phyloP scores from a whole-genome alignment of 2,113 vertebrate genomes.

The Trochalopteron elliotii region DNA sequence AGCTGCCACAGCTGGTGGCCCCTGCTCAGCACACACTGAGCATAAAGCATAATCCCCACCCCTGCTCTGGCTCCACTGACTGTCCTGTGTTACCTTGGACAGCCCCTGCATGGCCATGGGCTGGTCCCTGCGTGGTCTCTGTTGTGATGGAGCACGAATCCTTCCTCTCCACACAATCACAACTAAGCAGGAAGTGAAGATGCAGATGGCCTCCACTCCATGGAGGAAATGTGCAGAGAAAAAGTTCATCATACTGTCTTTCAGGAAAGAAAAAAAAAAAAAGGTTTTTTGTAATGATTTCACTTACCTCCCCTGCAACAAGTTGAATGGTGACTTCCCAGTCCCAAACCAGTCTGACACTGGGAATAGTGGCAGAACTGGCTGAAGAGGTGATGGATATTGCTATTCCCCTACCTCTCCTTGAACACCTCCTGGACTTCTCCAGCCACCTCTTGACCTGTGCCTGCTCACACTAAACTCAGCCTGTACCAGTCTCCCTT shows the following conservation, averaged over 20 bases:
- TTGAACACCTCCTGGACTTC: neutral
- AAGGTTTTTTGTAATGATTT: fast-evolving
- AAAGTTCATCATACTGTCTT: neutral
- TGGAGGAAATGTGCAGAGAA: neutral
- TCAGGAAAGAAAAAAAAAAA: neutral
- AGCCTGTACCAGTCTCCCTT: neutral
- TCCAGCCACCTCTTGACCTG: neutral
- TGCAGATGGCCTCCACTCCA: neutral
- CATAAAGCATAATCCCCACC: fast-evolving
- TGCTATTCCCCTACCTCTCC: neutral
- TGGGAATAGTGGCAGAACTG: neutral
- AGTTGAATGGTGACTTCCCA: neutral
- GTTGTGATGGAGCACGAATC: neutral
- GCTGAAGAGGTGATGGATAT: neutral
- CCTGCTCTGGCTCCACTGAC: neutral
- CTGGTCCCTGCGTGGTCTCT: neutral
- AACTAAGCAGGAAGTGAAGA: neutral
- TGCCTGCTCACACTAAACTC: neutral
- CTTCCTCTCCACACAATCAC: neutral
- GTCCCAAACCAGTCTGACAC: neutral
- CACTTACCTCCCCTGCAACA: neutral
- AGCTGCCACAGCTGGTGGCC: neutral
- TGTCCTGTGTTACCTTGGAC: neutral
- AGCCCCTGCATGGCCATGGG: neutral
- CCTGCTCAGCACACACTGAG: neutral